These are phyloP conservation scores for Ailuropoda melanoleuca DNA, from an alignment of 2,113 vertebrate genomes.

Conservation along the genomic window DNA sequence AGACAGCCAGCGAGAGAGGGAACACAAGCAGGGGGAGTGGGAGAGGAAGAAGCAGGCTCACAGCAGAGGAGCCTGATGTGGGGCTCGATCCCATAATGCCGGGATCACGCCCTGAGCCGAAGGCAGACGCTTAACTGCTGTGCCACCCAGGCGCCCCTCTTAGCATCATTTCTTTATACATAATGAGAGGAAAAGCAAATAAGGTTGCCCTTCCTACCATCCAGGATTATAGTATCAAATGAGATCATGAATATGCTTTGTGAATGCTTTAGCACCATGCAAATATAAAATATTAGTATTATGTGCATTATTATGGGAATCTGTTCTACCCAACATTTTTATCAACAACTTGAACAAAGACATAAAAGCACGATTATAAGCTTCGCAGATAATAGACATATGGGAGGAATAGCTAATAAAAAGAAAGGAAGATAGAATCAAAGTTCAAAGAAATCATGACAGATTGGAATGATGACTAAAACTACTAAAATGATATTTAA, in stretches of 20 bases:
- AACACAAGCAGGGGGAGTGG: too few relatives aligned
- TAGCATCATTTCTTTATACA: not conserved
- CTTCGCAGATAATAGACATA: conserved; percentile 63
- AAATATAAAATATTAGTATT: conserved; percentile 63
- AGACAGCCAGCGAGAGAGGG: too few relatives aligned
- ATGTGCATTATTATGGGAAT: conserved; percentile 30
- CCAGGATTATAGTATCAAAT: conserved; percentile 9
- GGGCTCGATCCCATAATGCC: too few relatives aligned
- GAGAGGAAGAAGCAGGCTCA: too few relatives aligned
- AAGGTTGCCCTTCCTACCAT: not conserved
- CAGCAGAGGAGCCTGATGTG: too few relatives aligned
- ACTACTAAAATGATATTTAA: conserved; percentile 54
- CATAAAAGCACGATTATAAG: conserved; percentile 64
- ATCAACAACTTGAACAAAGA: conserved; percentile 64
- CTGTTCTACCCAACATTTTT: conserved; percentile 47
- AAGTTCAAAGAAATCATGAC: conserved; percentile 70
- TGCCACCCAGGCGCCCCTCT: too few relatives aligned
- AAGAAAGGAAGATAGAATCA: conserved; percentile 60
- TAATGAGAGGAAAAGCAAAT: not conserved
- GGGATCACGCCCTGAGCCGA: too few relatives aligned
- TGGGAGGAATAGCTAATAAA: conserved; percentile 65
- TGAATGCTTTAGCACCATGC: not conserved
- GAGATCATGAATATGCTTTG: conserved; percentile 3
- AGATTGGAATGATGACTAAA: conserved; percentile 65
- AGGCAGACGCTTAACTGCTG: too few relatives aligned